Base-by-base conservation (phyloP, 2,888 invertebrate genomes). In the Philereme transversata region DNA sequence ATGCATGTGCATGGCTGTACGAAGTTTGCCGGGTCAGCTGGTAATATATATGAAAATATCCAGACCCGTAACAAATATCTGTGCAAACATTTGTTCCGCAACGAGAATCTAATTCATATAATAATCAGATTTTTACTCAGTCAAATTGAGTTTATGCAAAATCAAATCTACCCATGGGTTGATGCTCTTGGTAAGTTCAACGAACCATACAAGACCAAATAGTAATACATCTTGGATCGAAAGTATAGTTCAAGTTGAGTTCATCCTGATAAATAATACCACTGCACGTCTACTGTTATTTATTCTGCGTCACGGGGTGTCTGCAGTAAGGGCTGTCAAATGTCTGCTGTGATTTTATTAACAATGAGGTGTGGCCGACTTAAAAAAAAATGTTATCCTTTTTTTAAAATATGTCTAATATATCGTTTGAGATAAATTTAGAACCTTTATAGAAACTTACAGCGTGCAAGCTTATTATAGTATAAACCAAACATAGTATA, bases 211-310 rank as follows among this genome's bases (percentile, higher is more conserved):
- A 43, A 22, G 45, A 45, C 36, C 41, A 48, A 48, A 40, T 46
- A 60, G 55, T 50, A 8, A 55, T 43, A 55, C 7, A 35, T 11
- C 45, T 46, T 38, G 4, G 38, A 36, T 48, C 7, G 33, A 49
- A 38, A 11, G 41, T 55, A 55, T 48, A 48, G 54, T 41, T 55
- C 44, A 36, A 49, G 36, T 49, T 36, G 56, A 44, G 44, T 48
- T 41, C 49, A 35, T 49, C 56, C 49, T 49, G 43, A 56, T 56
- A 56, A 56, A 56, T 49, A 56, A 55, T 55, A 41, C 47, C 6
- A 55, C 55, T 11, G 48, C 34, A 3, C 1, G 22, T 22, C 22
- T 22, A 22, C 22, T 22, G 22, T 22, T 22, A 22, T 22, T 22
- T 22, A 22, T 22, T 22, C 22, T 22, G 22, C 22, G 22, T 22